Evolutionary conservation across 2,113 vertebrate species (phyloP).

Genomic region (Burhinus bistriatus): DNA sequence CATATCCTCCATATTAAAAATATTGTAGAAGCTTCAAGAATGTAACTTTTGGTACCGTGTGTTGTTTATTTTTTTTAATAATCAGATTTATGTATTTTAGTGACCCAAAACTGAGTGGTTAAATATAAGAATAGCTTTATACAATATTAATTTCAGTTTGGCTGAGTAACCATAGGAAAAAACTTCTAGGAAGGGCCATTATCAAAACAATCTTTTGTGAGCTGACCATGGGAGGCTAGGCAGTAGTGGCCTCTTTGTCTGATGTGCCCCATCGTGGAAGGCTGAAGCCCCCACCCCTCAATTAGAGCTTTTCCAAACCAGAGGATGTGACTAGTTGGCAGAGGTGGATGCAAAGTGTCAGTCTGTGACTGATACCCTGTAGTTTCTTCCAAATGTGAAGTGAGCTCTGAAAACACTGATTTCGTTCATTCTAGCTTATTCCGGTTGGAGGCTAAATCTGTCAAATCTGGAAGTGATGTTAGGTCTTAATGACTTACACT

Average conservation of each 20-base stretch:
- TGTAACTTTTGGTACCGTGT: background rate
- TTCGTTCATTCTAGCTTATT: background rate
- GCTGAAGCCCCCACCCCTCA: background rate
- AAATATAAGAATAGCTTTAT: background rate
- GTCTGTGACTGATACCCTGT: slow-evolving; percentile 28
- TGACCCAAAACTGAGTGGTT: background rate
- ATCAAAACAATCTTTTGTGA: background rate
- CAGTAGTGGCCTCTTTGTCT: background rate
- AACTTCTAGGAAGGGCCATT: background rate
- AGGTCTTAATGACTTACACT: background rate
- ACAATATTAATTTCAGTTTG: background rate
- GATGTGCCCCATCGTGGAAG: background rate
- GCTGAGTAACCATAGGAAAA: background rate
- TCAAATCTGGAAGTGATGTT: background rate
- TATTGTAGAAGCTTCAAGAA: background rate
- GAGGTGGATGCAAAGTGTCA: background rate
- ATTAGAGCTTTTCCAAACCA: slow-evolving; percentile 29
- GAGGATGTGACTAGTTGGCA: background rate
- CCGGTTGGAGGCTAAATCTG: background rate
- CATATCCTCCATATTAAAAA: background rate
- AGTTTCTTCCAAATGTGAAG: slow-evolving; percentile 29
- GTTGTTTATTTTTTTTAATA: background rate
- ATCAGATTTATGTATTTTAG: background rate
- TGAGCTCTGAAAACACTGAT: background rate
- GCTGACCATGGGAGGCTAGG: background rate